Evolutionary conservation across 2,113 vertebrate genomes (phyloP).

Genomic region (Carassius auratus): DNA sequence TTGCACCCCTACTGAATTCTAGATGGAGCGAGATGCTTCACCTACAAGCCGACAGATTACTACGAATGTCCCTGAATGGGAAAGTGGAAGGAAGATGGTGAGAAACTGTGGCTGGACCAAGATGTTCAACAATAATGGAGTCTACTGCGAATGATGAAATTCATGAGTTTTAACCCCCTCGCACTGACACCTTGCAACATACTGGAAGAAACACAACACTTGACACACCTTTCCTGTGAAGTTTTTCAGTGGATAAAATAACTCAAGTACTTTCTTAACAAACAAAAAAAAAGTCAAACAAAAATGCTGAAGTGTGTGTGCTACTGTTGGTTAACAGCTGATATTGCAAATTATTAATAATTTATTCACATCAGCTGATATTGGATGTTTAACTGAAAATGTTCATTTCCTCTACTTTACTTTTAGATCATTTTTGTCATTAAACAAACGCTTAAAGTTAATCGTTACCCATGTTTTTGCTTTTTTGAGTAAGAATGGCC

Average conservation of each 20-base stretch:
- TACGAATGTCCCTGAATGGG: not conserved
- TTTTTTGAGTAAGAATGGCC: not conserved
- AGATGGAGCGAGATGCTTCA: not conserved
- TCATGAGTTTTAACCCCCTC: not conserved
- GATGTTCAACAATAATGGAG: not conserved
- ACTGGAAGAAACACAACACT: not conserved
- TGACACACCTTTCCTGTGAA: not conserved
- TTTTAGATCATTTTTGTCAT: not conserved
- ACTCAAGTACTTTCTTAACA: not conserved
- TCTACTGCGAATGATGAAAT: not conserved
- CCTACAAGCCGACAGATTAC: not conserved
- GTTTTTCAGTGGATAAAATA: not conserved
- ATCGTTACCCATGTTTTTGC: not conserved
- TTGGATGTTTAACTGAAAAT: not conserved
- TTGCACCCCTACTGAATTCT: not conserved
- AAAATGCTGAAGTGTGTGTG: not conserved
- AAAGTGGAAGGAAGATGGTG: not conserved
- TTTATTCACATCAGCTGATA: not conserved
- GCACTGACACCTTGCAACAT: constrained; percentile 17
- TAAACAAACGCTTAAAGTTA: not conserved
- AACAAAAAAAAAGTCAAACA: not conserved
- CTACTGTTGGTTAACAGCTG: not conserved
- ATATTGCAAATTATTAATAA: not conserved
- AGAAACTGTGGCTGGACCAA: not conserved
- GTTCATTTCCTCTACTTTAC: not conserved